Conservation (phyloP, 2,113 vertebrate species). For the Burhinus oedicnemus region DNA sequence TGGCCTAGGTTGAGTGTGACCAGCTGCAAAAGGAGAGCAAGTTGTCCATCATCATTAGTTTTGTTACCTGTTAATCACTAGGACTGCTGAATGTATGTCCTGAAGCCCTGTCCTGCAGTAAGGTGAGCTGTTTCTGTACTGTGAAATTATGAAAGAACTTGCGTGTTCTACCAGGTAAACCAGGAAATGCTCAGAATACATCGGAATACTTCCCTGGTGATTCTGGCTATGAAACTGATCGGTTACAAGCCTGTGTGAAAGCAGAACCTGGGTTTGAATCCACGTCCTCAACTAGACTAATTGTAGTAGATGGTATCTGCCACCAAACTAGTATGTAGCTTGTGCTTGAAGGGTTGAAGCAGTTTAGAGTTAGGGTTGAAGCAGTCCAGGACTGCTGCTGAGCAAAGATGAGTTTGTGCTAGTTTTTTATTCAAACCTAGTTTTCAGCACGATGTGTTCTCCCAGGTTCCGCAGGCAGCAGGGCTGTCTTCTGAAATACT, state of each 20-base stretch:
- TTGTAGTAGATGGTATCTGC: not conserved
- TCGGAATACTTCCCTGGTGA: not conserved
- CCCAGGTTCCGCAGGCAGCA: not conserved
- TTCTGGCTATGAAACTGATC: not conserved
- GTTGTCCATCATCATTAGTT: not conserved
- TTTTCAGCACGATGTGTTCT: not conserved
- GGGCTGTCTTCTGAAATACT: not conserved
- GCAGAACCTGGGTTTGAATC: not conserved
- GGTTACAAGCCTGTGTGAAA: not conserved
- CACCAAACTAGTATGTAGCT: accelerated
- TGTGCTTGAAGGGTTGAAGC: not conserved
- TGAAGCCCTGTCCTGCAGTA: not conserved
- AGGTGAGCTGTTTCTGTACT: not conserved
- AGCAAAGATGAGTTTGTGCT: not conserved
- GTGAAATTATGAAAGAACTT: not conserved
- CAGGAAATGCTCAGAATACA: not conserved
- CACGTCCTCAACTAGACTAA: not conserved
- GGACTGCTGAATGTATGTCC: not conserved
- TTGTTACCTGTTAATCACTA: not conserved
- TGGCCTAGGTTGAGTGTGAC: not conserved
- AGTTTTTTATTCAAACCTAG: not conserved
- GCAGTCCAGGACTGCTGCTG: not conserved
- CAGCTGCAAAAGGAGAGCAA: not conserved
- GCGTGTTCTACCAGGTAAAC: not conserved
- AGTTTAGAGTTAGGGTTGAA: too few relatives aligned